Evolutionary conservation across 2,888 invertebrate genomes (phyloP), one percentile per base, ranked within the genome.

Genomic region (Chesias legatella): DNA sequence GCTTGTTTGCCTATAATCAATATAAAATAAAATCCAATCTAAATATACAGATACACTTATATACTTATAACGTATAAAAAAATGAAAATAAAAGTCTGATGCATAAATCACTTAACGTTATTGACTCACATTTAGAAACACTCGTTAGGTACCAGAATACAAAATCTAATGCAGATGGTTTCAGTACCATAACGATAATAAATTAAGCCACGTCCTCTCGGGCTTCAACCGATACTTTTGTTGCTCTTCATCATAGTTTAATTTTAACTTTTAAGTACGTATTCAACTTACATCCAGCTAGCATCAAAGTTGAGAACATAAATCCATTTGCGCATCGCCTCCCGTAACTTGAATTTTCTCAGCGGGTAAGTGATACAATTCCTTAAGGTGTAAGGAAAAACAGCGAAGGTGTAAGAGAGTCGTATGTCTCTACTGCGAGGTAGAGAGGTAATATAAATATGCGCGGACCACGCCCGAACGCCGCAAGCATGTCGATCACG

Each of bases 371-470:
- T 45, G 58, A 55, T 56, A 55, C 41, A 61, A 52, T 63, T 63
- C 62, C 58, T 61, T 59, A 56, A 62, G 48, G 58, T 51, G 57
- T 47, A 61, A 56, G 67, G 56, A 63, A 74, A 71, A 56, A 60
- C 59, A 54, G 51, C 50, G 63, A 73, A 45, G 63, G 62, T 70
- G 70, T 65, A 75, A 63, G 59, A 50, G 69, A 71, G 64, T 69
- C 63, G 67, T 67, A 61, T 63, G 65, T 70, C 58, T 59, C 62
- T 66, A 33, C 46, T 61, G 69, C 71, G 72, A 71, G 73, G 67
- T 74, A 73, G 70, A 67, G 60, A 63, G 63, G 69, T 65, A 70
- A 72, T 80, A 79, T 80, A 79, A 80, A 73, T 67, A 73, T 67
- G 70, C 60, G 63, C 71, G 65, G 56, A 62, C 74, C 73, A 72